Percentiles rank a stretch among this genome's conserved stretches.
These are phyloP conservation scores for Chaetodon trifasciatus DNA, from an alignment of 2,797 vertebrate species.

Conservation along the genomic window DNA sequence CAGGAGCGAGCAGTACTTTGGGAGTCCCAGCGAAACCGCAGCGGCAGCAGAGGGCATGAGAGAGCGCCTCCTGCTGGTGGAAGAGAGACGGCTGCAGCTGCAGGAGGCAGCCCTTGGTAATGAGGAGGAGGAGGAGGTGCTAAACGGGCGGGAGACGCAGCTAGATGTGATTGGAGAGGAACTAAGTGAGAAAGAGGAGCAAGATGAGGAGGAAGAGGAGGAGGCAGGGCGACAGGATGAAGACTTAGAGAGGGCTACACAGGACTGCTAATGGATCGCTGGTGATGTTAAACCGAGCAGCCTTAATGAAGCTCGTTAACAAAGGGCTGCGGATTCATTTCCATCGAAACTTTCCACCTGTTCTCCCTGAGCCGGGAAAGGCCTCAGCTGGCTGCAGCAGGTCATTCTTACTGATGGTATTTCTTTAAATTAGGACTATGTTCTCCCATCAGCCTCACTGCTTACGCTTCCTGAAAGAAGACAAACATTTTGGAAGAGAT, in stretches of 20 bases:
- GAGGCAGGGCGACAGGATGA: conserved; percentile 41
- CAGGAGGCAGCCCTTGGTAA: conserved; percentile 66
- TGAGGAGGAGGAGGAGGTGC: conserved; percentile 72
- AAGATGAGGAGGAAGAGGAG: conserved; percentile 80
- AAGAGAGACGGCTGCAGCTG: conserved; percentile 90
- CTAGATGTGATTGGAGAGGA: conserved; percentile 88
- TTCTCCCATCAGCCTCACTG: conserved; percentile 54
- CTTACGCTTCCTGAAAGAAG: conserved; percentile 18
- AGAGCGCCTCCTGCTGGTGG: conserved; percentile 95
- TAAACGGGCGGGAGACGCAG: conserved; percentile 65
- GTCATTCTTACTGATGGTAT: neutral
- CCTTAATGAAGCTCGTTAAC: conserved; percentile 49
- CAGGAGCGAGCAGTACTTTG: conserved; percentile 98
- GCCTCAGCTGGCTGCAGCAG: conserved; percentile 16
- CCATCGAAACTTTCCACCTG: conserved; percentile 3
- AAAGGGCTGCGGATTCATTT: conserved; percentile 48
- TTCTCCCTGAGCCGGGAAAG: neutral
- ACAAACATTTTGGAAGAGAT: conserved; percentile 22
- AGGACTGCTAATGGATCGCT: conserved; percentile 69
- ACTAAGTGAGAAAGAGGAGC: conserved; percentile 83
- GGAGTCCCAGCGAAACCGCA: conserved; percentile 94
- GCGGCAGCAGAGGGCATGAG: conserved; percentile 93
- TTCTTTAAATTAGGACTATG: conserved; percentile 35
- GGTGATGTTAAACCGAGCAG: conserved; percentile 39
- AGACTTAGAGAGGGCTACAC: conserved; percentile 62